phyloP scores from a whole-genome alignment of 2,888 invertebrate genomes.

The Rotaria socialis region DNA sequence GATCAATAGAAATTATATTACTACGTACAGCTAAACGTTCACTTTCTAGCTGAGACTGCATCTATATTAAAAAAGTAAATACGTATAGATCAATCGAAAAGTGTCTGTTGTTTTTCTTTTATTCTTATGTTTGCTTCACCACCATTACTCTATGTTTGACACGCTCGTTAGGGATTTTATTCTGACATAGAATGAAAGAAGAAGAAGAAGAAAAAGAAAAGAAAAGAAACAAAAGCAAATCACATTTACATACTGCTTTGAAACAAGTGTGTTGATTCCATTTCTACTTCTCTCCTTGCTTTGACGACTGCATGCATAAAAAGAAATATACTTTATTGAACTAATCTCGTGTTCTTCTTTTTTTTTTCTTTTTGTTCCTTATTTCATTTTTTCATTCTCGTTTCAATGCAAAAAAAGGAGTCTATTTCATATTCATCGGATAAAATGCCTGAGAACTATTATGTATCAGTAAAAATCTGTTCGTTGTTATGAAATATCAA shows the following conservation, averaged over 20 bases:
- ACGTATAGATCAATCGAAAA: background rate
- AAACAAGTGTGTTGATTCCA: background rate
- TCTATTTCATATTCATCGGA: too few species aligned
- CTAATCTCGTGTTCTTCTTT: background rate
- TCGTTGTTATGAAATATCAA: too few species aligned
- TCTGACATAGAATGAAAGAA: background rate
- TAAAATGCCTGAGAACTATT: background rate
- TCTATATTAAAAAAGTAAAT: background rate
- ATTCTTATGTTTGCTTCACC: background rate
- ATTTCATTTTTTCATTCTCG: background rate
- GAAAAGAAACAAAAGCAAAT: slow-evolving; percentile 5
- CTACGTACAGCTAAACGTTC: background rate
- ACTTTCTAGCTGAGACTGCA: background rate
- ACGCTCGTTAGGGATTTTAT: slow-evolving; percentile 5
- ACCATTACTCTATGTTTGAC: background rate
- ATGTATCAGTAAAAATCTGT: background rate
- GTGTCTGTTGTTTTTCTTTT: background rate
- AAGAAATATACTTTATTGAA: background rate
- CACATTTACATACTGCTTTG: background rate
- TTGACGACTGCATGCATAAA: background rate
- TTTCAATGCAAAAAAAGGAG: background rate
- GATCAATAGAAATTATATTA: slow-evolving; percentile 8
- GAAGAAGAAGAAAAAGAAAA: background rate
- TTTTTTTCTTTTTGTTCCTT: background rate
- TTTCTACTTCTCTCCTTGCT: background rate